Base-by-base conservation (phyloP, 2,797 vertebrate species). In the Pteronotus mesoamericanus region DNA sequence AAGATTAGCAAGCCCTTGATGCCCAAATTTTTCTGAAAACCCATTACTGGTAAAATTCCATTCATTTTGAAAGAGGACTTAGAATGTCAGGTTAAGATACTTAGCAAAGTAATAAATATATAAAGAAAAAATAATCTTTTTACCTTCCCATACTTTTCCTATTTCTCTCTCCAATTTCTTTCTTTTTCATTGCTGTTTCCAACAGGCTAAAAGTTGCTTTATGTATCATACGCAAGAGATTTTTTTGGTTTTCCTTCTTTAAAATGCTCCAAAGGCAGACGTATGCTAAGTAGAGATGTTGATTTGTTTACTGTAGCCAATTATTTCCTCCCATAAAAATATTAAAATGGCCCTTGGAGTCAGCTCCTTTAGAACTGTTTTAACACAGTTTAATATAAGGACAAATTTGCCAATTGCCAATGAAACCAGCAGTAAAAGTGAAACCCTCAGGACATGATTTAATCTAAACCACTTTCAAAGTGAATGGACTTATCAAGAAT, bases 221-320 rank as follows among this genome's bases (percentile, higher is more conserved):
- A 10, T 48, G 59, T 32, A 66, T 69, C 29, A 78, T 10, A 44
- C 21, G 72, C 46, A 79, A 86, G 44, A 95, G n/a, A 61, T 71
- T 61, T 82, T 94, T 92, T 77, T 66, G 3, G 18, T 66, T 89
- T 37, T 39, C 53, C 48, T 32, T 77, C 9, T 82, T 86, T 79
- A 86, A 96, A 93, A 57, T 91, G n/a, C n/a, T 94, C 61, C 55
- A 69, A 86, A n/a, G n/a, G n/a, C n/a, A 85, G 39, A 88, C 83
- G 29, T n/a, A 71, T 15, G 68, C 90, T 94, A 89, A 86, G 48
- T 55, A 94, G 51, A 79, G 9, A 88, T 71, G n/a, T 42, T 91
- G 48, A 89, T 61, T 89, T 90, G 64, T 92, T 94, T 80, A 94
- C 91, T 92, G 85, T 83, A 64, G 22, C 57, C 61, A 82, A 9